Base-by-base conservation (phyloP, 2,797 vertebrate species). In the Strix occidentalis region DNA sequence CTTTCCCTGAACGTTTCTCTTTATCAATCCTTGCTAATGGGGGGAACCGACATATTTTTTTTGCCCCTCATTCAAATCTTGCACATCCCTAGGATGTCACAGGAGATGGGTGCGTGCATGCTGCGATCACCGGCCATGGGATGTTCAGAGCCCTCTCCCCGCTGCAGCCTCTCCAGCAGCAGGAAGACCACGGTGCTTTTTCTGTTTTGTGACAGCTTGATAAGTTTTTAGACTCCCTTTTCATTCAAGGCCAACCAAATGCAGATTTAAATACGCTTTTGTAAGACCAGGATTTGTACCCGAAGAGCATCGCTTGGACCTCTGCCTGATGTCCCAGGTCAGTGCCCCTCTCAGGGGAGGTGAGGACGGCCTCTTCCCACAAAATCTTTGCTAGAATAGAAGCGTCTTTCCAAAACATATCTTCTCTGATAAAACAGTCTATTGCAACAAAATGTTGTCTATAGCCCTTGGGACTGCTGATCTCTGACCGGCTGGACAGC, bases 51-150 rank as follows among this genome's bases (percentile, higher is more conserved):
- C 43, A 43, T 43, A 7, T 43, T 43, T 43, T 7, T 29, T 16
- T 39, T 28, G 25, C 8, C 17, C 13, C 5, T 64, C 6, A 4
- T 31, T 50, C 31, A 33, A 20, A 37, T 28, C 41, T 54, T 53
- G 4, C 13, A 0, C 3, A 16, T 29, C n/a, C n/a, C 11, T 20
- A 17, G 64, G n/a, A 29, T 24, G 56, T n/a, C 1, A 4, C 29
- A 6, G 41, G 56, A 31, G 41, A 28, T 2, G 25, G 48, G 26
- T 7, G 5, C 2, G 3, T 16, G 24, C n/a, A 5, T 1, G 3
- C 41, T 8, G 16, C 3, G 9, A 41, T 41, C 57, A 9, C 24
- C 4, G 5, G 43, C 48, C 20, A 2, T 6, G 50, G 24, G 41
- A 10, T 21, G 13, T 39, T 54, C 16, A 3, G 66, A 43, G 26